phyloP scores from a whole-genome alignment of 2,888 invertebrate species.

The Conops quadrifasciatus region DNA sequence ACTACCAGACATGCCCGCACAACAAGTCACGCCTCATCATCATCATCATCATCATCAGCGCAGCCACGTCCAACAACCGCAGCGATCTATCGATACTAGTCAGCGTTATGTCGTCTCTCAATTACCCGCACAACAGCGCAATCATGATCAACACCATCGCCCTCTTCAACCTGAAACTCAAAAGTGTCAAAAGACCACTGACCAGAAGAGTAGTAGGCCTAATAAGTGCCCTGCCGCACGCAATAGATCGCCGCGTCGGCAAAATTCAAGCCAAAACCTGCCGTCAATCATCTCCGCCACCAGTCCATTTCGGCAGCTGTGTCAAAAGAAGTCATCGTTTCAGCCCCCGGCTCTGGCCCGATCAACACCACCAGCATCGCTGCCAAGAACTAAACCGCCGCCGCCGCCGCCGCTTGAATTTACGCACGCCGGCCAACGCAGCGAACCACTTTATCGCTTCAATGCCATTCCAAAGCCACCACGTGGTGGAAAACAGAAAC shows the following conservation, averaged over 20 bases:
- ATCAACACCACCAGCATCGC: conserved; percentile 43
- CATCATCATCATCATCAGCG: conserved; percentile 35
- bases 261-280: not conserved
- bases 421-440: conserved; percentile 28
- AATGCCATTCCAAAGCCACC: conserved; percentile 63
- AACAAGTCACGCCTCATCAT: conserved; percentile 28
- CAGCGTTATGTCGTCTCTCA: conserved; percentile 10
- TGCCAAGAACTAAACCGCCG: conserved; percentile 49
- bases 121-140: conserved; percentile 27
- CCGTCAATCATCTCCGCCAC: conserved; percentile 40
- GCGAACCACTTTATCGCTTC: conserved; percentile 33
- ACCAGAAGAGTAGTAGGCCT: conserved; percentile 28
- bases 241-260: not conserved
- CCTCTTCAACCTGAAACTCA: too few species aligned
- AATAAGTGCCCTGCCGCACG: conserved; percentile 4
- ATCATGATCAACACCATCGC: not conserved
- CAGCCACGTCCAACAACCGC: conserved; percentile 25
- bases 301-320: not conserved
- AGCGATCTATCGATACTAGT: conserved; percentile 4
- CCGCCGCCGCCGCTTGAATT: conserved; percentile 47
- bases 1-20: not conserved
- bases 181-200: conserved; percentile 8
- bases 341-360: not conserved
- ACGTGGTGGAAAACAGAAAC: conserved; percentile 51
- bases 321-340: too few species aligned